These are phyloP conservation scores for Melanotaenia maccullochi DNA, from an alignment of 2,797 vertebrate genomes.

Conservation along the genomic window DNA sequence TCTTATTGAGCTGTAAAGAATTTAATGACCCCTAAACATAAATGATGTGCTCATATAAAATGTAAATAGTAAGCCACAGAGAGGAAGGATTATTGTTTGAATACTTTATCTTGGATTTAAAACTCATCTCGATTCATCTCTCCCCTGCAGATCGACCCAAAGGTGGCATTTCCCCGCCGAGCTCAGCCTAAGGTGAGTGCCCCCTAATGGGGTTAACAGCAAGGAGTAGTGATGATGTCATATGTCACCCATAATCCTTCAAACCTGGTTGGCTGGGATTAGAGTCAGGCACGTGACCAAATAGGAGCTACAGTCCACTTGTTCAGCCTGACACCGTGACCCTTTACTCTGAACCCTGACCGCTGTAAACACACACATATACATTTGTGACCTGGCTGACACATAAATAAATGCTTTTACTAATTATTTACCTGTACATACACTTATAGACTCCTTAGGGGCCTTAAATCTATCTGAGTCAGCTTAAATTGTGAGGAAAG, in stretches of 20 bases:
- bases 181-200: conserved; percentile 93
- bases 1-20: conserved; percentile 1
- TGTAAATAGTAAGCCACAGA: conserved; percentile 1
- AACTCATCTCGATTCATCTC: conserved; percentile 40
- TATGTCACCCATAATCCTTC: conserved; percentile 61
- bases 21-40: conserved; percentile 8
- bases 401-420: conserved; percentile 2
- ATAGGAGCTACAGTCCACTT: conserved; percentile 60
- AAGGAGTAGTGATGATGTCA: conserved; percentile 60
- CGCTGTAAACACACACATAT: conserved; percentile 22
- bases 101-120: conserved; percentile 13
- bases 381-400: conserved; percentile 8
- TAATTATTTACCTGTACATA: conserved; percentile 26
- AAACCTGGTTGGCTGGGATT: conserved; percentile 61
- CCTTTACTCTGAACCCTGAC: conserved; percentile 42
- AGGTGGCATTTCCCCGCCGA: conserved; percentile 93
- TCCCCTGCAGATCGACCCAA: conserved; percentile 90
- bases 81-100: not conserved
- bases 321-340: conserved; percentile 63
- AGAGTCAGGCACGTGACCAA: conserved; percentile 55
- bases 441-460: conserved; percentile 5
- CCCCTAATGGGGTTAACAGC: conserved; percentile 47
- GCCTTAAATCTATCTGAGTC: conserved; percentile 20
- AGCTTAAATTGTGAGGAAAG: conserved; percentile 23
- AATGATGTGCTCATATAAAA: conserved; percentile 4